These are phyloP conservation scores for Styela plicata DNA, from an alignment of 23 tunicate genomes.

Conservation along the genomic window DNA sequence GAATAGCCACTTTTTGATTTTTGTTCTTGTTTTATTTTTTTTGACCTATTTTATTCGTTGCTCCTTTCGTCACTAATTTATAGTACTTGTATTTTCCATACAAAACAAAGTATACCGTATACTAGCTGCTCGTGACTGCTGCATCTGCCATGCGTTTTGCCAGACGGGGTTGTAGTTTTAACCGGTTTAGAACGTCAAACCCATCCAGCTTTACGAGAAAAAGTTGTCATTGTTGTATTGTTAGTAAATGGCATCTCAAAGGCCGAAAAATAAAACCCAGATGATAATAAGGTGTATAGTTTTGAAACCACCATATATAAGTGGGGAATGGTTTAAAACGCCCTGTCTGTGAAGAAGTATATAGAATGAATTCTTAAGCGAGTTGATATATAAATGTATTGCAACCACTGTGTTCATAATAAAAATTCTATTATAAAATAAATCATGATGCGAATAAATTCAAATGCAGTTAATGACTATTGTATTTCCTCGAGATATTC, in stretches of 20 bases:
- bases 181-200: not conserved
- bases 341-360: no score
- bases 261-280: no score
- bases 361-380: no score
- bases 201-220: not conserved
- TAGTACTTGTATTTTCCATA: slow-evolving; percentile 15
- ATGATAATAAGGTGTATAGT: no score
- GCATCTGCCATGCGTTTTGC: not conserved
- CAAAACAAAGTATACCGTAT: slow-evolving; percentile 27
- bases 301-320: no score
- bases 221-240: not conserved
- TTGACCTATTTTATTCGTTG: slow-evolving; percentile 6
- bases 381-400: not conserved
- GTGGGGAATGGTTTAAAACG: no score
- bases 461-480: not conserved
- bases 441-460: not conserved
- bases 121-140: slow-evolving; percentile 26
- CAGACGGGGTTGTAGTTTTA: not conserved
- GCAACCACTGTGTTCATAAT: not conserved
- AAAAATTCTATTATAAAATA: not conserved
- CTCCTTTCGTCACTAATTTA: slow-evolving; percentile 10
- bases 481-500: not conserved
- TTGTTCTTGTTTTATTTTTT: not conserved
- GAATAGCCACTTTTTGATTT: not conserved
- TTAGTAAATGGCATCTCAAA: no score